Evolutionary conservation across 2,113 vertebrate genomes (phyloP), one percentile per base, ranked within the genome.

Genomic region (Elephantulus edwardii): DNA sequence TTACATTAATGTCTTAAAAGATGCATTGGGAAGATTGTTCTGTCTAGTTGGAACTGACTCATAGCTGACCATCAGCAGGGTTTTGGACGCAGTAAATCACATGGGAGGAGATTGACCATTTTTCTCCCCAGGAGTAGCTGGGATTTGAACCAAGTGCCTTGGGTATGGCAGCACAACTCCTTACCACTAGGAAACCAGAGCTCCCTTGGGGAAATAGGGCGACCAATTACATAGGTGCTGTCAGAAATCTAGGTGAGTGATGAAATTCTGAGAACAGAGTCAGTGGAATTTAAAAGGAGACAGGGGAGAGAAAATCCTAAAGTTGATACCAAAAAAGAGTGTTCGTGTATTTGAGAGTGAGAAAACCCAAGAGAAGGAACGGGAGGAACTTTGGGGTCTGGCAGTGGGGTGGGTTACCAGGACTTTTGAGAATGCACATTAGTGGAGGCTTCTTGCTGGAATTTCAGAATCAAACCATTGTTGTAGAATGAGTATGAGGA

Each of bases 381-480:
- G 46, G 26, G 52, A 72, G 40, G 17, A 20, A 44, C 35, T 6
- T 2, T 8, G 19, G 40, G 48, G 30, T 26, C 8, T 54, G 50
- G 42, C 3, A 11, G 22, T 60, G 19, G 70, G 71, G 8, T 75
- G 28, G 44, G 48, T 40, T 84, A n/a, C 1, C 17, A 42, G 17
- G 56, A 70, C 80, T 71, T 44, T 13, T 48, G 44, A 60, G 66
- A 40, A 78, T 56, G 46, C 19, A 28, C 9, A 30, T 83, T 26
- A 62, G 58, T 48, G n/a, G 38, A n/a, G 35, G 19, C 46, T 46
- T 62, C 38, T 56, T 50, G 12, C 56, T 71, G 58, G 64, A n/a
- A 17, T 30, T 5, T 88, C 75, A 56, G 64, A 44, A 89, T 75
- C 83, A 17, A 89, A 26, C 91, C n/a, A n/a, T n/a, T n/a, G n/a